phyloP scores from a whole-genome alignment of 2,888 invertebrate genomes.

The Acheta domesticus region DNA sequence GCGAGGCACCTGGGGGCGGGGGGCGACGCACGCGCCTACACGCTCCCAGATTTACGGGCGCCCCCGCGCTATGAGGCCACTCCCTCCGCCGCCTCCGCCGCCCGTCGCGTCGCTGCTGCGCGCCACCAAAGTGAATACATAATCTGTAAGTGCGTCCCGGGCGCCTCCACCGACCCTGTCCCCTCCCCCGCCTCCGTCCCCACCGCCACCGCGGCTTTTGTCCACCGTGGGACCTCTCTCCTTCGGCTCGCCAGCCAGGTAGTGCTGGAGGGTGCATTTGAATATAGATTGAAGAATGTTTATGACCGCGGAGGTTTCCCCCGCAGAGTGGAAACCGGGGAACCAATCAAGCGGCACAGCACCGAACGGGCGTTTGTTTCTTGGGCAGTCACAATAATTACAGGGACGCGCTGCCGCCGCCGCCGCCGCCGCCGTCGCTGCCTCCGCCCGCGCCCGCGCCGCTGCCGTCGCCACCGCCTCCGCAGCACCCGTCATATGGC shows the following conservation, averaged over 20 bases:
- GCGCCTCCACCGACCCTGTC: neutral
- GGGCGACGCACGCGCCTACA: no score
- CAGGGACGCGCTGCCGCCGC: conserved; percentile 21
- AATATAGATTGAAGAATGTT: conserved; percentile 34
- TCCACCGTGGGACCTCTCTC: conserved; percentile 12
- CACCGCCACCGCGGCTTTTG: neutral
- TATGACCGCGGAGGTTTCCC: conserved; percentile 18
- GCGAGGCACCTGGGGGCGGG: no score
- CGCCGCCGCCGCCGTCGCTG: neutral
- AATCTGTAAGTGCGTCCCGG: no score
- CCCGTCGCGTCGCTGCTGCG: no score
- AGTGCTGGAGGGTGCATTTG: conserved; percentile 21
- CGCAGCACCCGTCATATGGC: neutral
- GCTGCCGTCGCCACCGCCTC: neutral
- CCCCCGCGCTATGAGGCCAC: no score
- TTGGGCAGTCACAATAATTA: conserved; percentile 28
- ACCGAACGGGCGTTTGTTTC: conserved; percentile 19
- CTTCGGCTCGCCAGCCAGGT: neutral
- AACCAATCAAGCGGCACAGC: conserved; percentile 24
- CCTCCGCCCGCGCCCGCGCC: neutral
- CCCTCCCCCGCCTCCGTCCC: neutral
- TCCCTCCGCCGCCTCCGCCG: no score
- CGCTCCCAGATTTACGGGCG: no score
- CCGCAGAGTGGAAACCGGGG: neutral
- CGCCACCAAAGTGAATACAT: no score